Base-by-base conservation (phyloP, 1,140 invertebrate species). In the Drosophila lacteicornis region DNA sequence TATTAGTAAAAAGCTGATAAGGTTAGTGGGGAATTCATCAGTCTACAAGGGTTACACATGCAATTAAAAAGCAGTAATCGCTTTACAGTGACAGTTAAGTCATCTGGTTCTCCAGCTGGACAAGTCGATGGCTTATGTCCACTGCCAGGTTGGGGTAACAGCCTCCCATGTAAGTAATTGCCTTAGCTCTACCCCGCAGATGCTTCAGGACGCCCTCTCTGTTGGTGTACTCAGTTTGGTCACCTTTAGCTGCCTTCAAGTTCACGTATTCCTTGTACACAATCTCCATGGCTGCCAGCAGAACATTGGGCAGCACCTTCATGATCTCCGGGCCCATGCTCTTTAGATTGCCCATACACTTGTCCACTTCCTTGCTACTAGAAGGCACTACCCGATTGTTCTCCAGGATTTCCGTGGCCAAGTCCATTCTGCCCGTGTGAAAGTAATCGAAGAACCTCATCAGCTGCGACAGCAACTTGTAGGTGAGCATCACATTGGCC, bases 61-160 rank as follows among this genome's bases (percentile, higher is more conserved):
- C 22, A 22, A 22, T 1, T 22, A 22, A 22, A 0, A 9, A 33
- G 30, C 6, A 33, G 27, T 7, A 8, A 36, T 36, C 36, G 11
- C 19, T 1, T 3, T 55, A 56, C 4, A 30, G 27, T 6, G 4
- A 30, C 27, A 30, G 27, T 30, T 30, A 30, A 0, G n/a, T 11
- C 96, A 99, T 99, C 19, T 98, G 94, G 50, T 98, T 98, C 94
- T 99, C 98, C 94, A 99, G 96, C 93, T 99, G 98, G 22, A 99
- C 97, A 30, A 99, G 94, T 91, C 97, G 95, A 71, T 97, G 97
- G 93, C 98, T 99, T 4, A 97, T 98, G 99, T 98, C 17, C 98
- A 97, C n/a, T 98, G 98, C 95, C 79, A 98, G 94, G 93, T 99
- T 99, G 0, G 98, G 97, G 88, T 99, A 95, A 90, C 98, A 98